These are phyloP conservation scores for Ophiodon elongatus DNA, from an alignment of 2,113 vertebrate species.

Conservation along the genomic window DNA sequence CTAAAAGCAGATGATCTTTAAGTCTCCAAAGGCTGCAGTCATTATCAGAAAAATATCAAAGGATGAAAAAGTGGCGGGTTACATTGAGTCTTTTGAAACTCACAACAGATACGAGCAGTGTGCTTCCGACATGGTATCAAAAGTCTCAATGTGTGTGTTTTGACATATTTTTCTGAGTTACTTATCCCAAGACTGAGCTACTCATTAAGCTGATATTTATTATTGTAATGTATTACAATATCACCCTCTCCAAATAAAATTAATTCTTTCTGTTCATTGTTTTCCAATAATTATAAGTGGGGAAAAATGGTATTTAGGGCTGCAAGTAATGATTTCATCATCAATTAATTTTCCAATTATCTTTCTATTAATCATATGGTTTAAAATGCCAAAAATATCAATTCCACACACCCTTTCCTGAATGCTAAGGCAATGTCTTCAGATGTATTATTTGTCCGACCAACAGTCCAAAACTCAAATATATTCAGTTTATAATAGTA, in stretches of 20 bases:
- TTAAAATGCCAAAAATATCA: not conserved
- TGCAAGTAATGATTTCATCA: not conserved
- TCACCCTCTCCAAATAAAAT: no score
- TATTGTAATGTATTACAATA: no score
- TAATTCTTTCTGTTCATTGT: no score
- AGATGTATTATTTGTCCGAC: not conserved
- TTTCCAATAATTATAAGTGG: no score
- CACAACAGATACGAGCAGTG: not conserved
- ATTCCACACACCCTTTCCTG: not conserved
- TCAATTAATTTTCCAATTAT: not conserved
- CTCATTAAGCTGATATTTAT: not conserved
- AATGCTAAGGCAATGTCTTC: not conserved
- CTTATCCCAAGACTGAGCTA: not conserved
- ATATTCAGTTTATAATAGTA: not conserved
- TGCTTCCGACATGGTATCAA: not conserved
- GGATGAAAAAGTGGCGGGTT: no score
- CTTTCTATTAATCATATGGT: not conserved
- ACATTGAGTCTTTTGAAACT: not conserved
- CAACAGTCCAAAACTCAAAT: not conserved
- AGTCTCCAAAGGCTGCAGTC: not conserved
- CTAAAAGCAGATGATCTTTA: conserved; percentile 6
- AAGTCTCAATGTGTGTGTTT: no score
- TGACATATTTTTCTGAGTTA: no score
- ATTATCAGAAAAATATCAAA: not conserved
- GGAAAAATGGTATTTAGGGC: no score